Evolutionary conservation across 2,113 vertebrate genomes (phyloP), one percentile per base, ranked within the genome.

Genomic region (Ia io): DNA sequence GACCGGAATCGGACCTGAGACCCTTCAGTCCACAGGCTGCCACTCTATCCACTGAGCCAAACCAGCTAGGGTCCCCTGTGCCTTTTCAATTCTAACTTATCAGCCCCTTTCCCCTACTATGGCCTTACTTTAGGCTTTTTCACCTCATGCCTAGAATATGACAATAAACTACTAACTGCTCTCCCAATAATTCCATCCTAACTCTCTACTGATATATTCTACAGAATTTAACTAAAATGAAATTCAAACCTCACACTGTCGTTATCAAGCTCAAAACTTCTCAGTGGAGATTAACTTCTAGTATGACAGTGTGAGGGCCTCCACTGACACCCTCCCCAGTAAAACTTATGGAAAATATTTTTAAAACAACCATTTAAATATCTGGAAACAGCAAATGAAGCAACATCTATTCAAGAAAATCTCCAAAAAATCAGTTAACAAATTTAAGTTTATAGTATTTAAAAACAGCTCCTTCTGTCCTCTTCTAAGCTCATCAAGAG

Each of bases 221-320:
- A 84, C 30, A 85, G 35, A 84, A 53, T 42, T 65, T 92, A 82
- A 65, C 69, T 92, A 86, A 51, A 67, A 47, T 86, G 73, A 93
- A 93, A 70, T 59, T 93, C 32, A 86, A 47, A 78, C 17, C 11
- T 86, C 49, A 69, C 61, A 37, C 85, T 70, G 49, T 86, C 47
- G 69, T 35, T 92, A 78, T 59, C 61, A 86, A 92, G 63, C 61
- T 85, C 85, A 85, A 93, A 93, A 79, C 23, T 59, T n/a, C 30
- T 78, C 73, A 70, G 32, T 78, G 61, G 37, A 86, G 49, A 77
- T 11, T 79, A 49, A 78, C 49, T 92, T 86, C 30, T 22, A 92
- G 17, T 10, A 42, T 76, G 70, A 84, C 56, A 51, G 47, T 53
- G 28, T 42, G 56, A 77, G 35, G n/a, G 76, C 7, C 35, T 92